phyloP scores from a whole-genome alignment of 2,113 vertebrate species.

The Tetraodon nigroviridis region DNA sequence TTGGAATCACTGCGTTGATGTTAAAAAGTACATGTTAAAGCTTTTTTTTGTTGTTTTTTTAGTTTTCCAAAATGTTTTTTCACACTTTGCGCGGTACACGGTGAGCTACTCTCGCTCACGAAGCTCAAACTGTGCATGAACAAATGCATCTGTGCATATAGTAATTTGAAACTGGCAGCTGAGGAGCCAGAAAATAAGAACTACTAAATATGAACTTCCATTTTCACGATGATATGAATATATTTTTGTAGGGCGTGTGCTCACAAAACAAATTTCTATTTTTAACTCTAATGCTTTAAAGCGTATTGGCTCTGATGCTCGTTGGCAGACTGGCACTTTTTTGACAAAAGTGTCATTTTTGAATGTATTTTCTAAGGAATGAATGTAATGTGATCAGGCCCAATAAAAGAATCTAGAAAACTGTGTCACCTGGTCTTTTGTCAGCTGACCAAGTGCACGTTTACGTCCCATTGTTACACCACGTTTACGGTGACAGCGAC shows the following conservation, averaged over 20 bases:
- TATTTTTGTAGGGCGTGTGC: slow-evolving; percentile 72
- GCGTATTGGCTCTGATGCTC: slow-evolving; percentile 52
- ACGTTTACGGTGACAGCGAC: too few relatives aligned
- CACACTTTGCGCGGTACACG: slow-evolving; percentile 7
- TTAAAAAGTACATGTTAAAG: slow-evolving; percentile 15
- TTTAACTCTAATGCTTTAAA: slow-evolving; percentile 66
- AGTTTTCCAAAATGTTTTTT: not conserved
- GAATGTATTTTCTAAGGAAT: slow-evolving; percentile 79
- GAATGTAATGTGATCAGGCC: slow-evolving; percentile 68
- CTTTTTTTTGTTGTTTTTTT: slow-evolving; percentile 19
- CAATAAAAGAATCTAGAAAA: slow-evolving; percentile 62
- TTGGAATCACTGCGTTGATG: slow-evolving; percentile 22
- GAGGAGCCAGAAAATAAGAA: slow-evolving; percentile 32
- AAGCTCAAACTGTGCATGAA: slow-evolving; percentile 18
- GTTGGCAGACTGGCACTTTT: slow-evolving; percentile 47
- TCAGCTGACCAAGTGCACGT: too few relatives aligned
- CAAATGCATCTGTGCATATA: slow-evolving; percentile 8
- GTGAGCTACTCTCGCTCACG: slow-evolving; percentile 26
- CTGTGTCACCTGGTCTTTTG: not conserved
- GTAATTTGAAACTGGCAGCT: slow-evolving; percentile 10
- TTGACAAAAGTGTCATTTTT: slow-evolving; percentile 51
- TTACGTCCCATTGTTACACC: too few relatives aligned
- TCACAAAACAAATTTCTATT: slow-evolving; percentile 57
- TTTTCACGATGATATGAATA: slow-evolving; percentile 58
- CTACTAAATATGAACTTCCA: slow-evolving; percentile 60